Evolutionary conservation across 2,888 invertebrate species (phyloP), one percentile per base, ranked within the genome.

Genomic region (Pterostichus niger): DNA sequence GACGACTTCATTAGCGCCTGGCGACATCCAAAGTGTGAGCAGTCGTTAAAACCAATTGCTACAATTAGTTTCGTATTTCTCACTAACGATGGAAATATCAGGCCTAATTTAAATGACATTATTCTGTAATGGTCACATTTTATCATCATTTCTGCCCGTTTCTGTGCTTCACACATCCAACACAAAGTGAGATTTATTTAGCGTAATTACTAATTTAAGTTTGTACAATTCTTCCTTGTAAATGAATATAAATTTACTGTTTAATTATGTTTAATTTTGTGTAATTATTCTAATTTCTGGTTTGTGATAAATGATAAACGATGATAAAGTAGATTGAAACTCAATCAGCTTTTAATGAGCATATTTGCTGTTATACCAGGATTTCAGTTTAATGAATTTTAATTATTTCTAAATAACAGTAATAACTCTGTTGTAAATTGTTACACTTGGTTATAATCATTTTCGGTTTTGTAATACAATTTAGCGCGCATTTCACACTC

Each of bases 21-120:
- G 35, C 54, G 56, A 77, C 56, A 40, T 15, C 15, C 49, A 35
- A 77, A 77, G 77, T 77, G 56, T 77, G 56, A 77, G 11, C n/a
- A 56, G 40, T 80, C 80, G 80, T 80, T 80, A 80, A 40, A 35
- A 54, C 54, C 80, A 80, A 80, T 80, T 80, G 80, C 64, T 80
- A 71, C 80, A 80, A 80, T 80, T 71, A 80, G 77, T 77, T 77
- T 77, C 40, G 40, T 77, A 77, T 77, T 77, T 77, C 77, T 77
- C 75, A 52, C 75, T 75, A 52, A 52, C 75, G 75, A 75, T 54
- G 75, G 15, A 75, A 49, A 52, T 75, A 75, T 75, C 75, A 71
- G 31, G 75, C 31, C 54, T 75, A 75, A 75, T 75, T 75, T 75
- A 75, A 75, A 75, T 75, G 75, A 75, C 75, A 54, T 75, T 75